Base-by-base conservation (phyloP, 92 coral and sea anemone species). In the Heteractis magnifica region DNA sequence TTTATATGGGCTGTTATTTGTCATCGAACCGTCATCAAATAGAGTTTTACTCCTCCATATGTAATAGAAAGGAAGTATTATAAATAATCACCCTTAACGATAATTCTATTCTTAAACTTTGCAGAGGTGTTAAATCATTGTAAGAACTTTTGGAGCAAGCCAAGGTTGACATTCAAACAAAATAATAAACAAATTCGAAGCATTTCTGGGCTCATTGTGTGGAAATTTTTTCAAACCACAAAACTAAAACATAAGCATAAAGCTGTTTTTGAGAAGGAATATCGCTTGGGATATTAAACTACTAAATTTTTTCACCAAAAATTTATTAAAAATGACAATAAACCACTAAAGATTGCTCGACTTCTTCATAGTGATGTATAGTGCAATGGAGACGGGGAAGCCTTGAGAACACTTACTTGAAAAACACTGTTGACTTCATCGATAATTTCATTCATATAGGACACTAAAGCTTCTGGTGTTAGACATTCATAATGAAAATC, bases 401-500 rank as follows among this genome's bases (percentile, higher is more conserved):
- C 10, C 70, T 18, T 8, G 19, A 77, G 7, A 10, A 53, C 55
- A 59, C 97, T 76, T 73, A 97, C 99, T 95, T 97, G 99, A 84
- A 97, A 97, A 64, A 97, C 98, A 71, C 91, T 91, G 81, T 97
- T 94, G 18, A 97, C 99, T 82, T 97, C 99, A 88, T 97, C 99
- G 80, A 97, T 94, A 56, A 97, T 94, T 71, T 82, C 94, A 85
- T 97, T 97, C 99, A 97, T 97, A 81, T 97, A 92, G 60, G 95
- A 81, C 71, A 97, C 99, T 79, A 97, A 83, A 79, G 98, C 93
- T 87, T 97, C 99, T 14, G 99, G 99, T 21, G 98, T 94, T 3
- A 97, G 90, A 56, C 98, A 95, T 83, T 97, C 99, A 85, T 97
- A 97, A 41, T 95, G 94, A 85, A 97, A 97, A 93, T 97, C 99